Evolutionary conservation across 2,113 vertebrate genomes (phyloP), one percentile per base, ranked within the genome.

Genomic region (Phodopus roborovskii): DNA sequence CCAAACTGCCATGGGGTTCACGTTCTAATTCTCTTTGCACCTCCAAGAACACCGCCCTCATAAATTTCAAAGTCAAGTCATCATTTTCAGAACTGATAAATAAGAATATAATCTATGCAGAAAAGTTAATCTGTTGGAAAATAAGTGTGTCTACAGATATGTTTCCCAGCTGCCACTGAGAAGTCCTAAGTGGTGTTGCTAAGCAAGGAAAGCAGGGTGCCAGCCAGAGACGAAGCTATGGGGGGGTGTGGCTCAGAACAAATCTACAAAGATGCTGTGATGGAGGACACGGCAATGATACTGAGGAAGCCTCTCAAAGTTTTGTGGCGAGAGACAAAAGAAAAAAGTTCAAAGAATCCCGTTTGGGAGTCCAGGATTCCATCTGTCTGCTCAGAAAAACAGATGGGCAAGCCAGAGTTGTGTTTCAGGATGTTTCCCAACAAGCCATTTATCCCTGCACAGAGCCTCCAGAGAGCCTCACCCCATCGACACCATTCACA

Each of bases 351-450:
- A 48, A n/a, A 58, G 66, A 90, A 45, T 77, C 53, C 50, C 68
- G 64, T 79, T 48, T 90, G 78, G 13, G 79, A 92, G 62, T 87
- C 89, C 94, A 71, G 20, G 64, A 93, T 75, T 91, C 91, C 96
- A 90, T 95, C 92, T 94, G 87, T 83, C 95, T 66, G 42, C 16
- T 83, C 68, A 68, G 56, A 92, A 83, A 24, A 58, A 58, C 58
- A 83, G 20, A 66, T 26, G 48, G 24, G 17, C 33, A 94, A 70
- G 79, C 39, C 10, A 33, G 62, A 95, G 90, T 28, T 30, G 17
- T 50, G 19, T 79, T 96, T 95, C 53, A 81, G 81, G 48, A 15
- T n/a, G 78, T 64, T 70, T 9, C 48, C 78, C 81, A 66, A 45
- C 9, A 53, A 90, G 45, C 74, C 88, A 30, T 78, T 56, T 56